A percentile compares a stretch with the other conserved stretches of the same genome.
Conservation (phyloP, 1,140 invertebrate genomes). For the Caerostris extrusa region DNA sequence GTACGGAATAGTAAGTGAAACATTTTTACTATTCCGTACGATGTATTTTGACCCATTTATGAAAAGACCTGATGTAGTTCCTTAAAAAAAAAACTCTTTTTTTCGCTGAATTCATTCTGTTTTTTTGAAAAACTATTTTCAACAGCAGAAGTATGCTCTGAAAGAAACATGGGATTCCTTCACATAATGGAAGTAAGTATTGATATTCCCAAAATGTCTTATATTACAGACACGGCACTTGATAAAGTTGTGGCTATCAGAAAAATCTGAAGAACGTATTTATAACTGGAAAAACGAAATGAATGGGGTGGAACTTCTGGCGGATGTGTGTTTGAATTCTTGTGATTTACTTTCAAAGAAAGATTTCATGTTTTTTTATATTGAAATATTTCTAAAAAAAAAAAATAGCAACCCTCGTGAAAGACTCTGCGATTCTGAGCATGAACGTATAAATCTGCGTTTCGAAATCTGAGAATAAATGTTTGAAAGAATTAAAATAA, state of each 20-base stretch:
- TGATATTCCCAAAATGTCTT: slow-evolving; percentile 16
- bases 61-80: too few relatives aligned
- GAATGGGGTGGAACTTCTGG: background rate
- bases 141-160: background rate
- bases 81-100: too few relatives aligned
- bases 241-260: background rate
- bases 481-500: too few relatives aligned
- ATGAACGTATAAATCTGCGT: background rate
- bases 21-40: too few relatives aligned
- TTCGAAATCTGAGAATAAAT: background rate
- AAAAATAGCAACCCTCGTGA: background rate
- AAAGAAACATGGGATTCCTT: background rate
- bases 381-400: background rate
- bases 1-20: too few relatives aligned
- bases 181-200: slow-evolving; percentile 12
- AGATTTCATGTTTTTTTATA: background rate
- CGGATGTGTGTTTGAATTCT: slow-evolving; percentile 13
- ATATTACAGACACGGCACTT: background rate
- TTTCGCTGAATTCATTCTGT: too few relatives aligned
- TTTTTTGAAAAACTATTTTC: background rate
- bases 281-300: background rate
- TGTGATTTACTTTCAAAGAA: background rate
- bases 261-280: background rate
- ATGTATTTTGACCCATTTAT: too few relatives aligned
- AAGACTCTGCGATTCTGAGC: background rate